phyloP scores from a whole-genome alignment of 2,888 invertebrate species.

The Sacculina carcini region DNA sequence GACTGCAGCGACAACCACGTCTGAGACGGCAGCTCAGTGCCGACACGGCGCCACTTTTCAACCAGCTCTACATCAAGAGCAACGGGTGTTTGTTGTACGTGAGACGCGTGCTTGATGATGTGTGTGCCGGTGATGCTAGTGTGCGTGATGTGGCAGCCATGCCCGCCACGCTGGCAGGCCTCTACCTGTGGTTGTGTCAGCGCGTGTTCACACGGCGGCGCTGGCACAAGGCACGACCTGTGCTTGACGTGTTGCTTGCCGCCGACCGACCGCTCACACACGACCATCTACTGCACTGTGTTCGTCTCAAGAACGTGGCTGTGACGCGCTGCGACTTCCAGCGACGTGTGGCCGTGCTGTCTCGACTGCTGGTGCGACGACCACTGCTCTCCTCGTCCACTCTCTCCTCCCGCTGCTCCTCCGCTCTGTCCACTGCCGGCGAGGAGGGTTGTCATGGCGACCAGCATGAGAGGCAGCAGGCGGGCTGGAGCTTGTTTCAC shows the following conservation, averaged over 20 bases:
- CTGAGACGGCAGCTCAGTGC: slow-evolving; percentile 63
- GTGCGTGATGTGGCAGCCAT: slow-evolving; percentile 73
- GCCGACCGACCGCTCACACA: slow-evolving; percentile 60
- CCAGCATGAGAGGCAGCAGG: slow-evolving; percentile 41
- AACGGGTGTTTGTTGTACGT: slow-evolving; percentile 72
- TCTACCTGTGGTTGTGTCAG: slow-evolving; percentile 84
- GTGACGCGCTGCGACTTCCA: slow-evolving; percentile 56
- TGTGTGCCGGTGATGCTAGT: slow-evolving; percentile 74
- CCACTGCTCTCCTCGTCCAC: slow-evolving; percentile 64
- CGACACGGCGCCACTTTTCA: slow-evolving; percentile 78
- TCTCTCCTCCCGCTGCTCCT: slow-evolving; percentile 50
- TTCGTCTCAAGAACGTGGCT: slow-evolving; percentile 47
- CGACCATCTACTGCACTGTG: slow-evolving; percentile 49
- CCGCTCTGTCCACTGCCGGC: slow-evolving; percentile 50
- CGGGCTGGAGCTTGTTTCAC: slow-evolving; percentile 52
- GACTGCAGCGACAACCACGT: slow-evolving; percentile 66
- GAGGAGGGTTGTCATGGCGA: slow-evolving; percentile 53
- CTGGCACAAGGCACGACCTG: slow-evolving; percentile 43
- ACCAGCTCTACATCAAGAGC: slow-evolving; percentile 82
- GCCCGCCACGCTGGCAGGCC: slow-evolving; percentile 77
- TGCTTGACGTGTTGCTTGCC: slow-evolving; percentile 63
- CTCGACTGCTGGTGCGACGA: slow-evolving; percentile 38
- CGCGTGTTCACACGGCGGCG: slow-evolving; percentile 65
- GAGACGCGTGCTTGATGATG: slow-evolving; percentile 68
- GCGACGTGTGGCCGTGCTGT: slow-evolving; percentile 43